Base-by-base conservation (phyloP, 2,888 invertebrate genomes). In the Poecilus cupreus region DNA sequence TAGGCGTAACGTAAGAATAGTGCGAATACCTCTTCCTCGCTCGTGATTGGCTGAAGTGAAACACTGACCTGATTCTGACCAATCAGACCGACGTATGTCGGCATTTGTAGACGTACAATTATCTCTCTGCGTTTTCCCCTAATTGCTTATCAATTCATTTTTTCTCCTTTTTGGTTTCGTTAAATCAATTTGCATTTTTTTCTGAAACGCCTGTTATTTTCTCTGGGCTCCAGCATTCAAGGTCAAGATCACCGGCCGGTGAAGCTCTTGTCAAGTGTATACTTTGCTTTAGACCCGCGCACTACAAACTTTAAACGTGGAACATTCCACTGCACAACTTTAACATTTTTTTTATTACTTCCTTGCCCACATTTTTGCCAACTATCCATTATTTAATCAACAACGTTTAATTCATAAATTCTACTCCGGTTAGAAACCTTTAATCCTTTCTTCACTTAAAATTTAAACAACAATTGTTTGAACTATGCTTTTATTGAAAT, bases 21-120 rank as follows among this genome's bases (percentile, higher is more conserved):
- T 84, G 83, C 84, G 78, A 79, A 70, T 70, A 49, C 75, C 46
- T 54, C 70, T 70, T 76, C 60, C 72, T 76, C 80, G 72, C 49
- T 83, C 77, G 82, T 80, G 82, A 85, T 84, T 84, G 84, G 84
- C 82, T 83, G 83, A 82, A 82, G 83, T 83, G 82, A 82, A 83
- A 82, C 82, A 80, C 77, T 84, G 85, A 84, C 85, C 84, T 84
- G 83, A 83, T 84, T 85, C 83, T 82, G 82, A 83, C 83, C 84
- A 83, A 83, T 83, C 72, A 80, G 37, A 72, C 54, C 70, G 37
- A 70, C 72, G 79, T 68, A 82, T 64, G 70, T 74, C 77, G 70
- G 77, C 70, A 75, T 81, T 81, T 77, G 77, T 81, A 81, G 77
- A 80, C 80, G 57, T 80, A 80, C 72, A 80, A 80, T 80, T 80